Base-by-base conservation (phyloP, 2,888 invertebrate species). In the Diarsia rubi region DNA sequence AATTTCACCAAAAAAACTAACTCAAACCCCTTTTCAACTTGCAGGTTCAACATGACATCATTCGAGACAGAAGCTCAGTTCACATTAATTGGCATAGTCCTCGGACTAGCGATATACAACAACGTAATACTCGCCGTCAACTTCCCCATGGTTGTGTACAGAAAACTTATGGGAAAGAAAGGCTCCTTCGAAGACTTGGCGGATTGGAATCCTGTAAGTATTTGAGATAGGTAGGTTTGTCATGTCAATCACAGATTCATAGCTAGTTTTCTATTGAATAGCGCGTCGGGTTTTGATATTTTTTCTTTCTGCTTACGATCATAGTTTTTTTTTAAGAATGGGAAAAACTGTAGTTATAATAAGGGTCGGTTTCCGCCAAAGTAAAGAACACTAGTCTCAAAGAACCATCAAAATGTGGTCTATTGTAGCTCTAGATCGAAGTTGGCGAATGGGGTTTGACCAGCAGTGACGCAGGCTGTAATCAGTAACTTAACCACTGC, bases 1-100 rank as follows among this genome's bases (percentile, higher is more conserved):
- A 0, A 12, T 60, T n/a, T 62, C 21, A 62, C 16, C 16, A n/a
- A 37, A 31, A 52, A 16, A 19, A 67, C 12, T 69, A 60, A 62
- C 19, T n/a, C 8, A 14, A 62, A 14, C 16, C 12, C n/a, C 9
- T n/a, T 42, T 24, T 24, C 11, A 49, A 11, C 2, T 79, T 21
- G 4, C 90, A 99, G 98, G 99, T 99, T 99, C 92, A 99, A 99
- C 95, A 98, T 99, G 19, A 98, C 98, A 19, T 99, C 99, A 59
- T 99, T 99, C 91, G 99, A 99, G 95, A 99, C 98, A 87, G 99
- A 99, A 90, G 99, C 98, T 59, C 99, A 99, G 96, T 99, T 99
- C 94, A 99, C 98, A 1, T 96, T 99, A 71, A 99, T 99, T 89
- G 99, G 99, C 63, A 98, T 99, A 85, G 98, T 99, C 66, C 97